Conservation (phyloP, 2,797 vertebrate genomes). For the Caiman crocodilus region DNA sequence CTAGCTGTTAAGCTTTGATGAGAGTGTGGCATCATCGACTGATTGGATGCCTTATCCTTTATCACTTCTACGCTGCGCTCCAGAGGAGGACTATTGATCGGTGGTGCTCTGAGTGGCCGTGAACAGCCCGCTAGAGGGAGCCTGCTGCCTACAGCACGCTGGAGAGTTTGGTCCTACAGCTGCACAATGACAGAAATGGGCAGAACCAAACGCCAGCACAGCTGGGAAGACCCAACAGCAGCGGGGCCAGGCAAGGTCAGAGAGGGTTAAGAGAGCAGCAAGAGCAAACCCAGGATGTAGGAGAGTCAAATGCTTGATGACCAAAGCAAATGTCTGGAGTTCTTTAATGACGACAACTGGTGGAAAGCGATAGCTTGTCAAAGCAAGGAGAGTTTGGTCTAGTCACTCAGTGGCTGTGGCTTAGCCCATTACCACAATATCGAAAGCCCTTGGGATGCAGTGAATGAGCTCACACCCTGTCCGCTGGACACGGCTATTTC, state of each 20-base stretch:
- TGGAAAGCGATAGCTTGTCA: neutral
- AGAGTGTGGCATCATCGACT: neutral
- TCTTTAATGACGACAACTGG: neutral
- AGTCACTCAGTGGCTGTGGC: neutral
- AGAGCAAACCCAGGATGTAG: neutral
- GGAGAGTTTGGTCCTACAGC: accelerated
- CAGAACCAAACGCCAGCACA: neutral
- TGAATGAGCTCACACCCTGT: neutral
- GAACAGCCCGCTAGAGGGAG: constrained; percentile 46
- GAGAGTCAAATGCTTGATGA: accelerated
- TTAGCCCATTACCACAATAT: no score
- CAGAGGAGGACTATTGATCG: accelerated
- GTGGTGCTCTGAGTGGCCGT: neutral
- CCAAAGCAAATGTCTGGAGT: neutral
- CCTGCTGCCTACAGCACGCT: neutral
- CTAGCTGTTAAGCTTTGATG: neutral
- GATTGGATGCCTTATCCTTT: neutral
- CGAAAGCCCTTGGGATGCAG: accelerated
- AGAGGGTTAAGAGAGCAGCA: neutral
- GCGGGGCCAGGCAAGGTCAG: neutral
- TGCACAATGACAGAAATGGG: neutral
- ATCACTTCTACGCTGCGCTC: neutral
- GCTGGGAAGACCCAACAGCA: neutral
- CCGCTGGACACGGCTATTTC: neutral
- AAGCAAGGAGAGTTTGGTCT: neutral